A percentile compares a stretch with the other conserved stretches of the same genome.
Conservation (phyloP, 2,797 vertebrate genomes). For the Cynopterus sphinx region DNA sequence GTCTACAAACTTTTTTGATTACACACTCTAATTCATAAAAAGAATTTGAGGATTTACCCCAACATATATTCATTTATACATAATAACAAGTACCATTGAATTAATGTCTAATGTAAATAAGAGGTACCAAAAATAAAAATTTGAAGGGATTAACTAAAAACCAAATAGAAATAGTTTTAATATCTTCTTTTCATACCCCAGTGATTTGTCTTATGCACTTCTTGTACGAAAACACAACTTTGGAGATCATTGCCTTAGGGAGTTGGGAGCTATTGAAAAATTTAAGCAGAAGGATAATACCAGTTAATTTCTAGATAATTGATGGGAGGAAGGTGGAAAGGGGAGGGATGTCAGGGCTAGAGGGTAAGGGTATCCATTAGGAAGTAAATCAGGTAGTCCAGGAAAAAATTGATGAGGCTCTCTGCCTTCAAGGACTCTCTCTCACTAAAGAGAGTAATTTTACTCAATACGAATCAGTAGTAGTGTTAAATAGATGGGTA, state of each 20-base stretch:
- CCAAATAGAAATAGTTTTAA: constrained; percentile 3
- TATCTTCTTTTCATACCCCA: constrained; percentile 21
- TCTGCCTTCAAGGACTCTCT: background rate
- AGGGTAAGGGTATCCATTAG: background rate
- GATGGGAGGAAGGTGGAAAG: background rate
- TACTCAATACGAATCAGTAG: background rate
- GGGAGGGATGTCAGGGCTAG: background rate
- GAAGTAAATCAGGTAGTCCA: background rate
- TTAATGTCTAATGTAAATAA: background rate
- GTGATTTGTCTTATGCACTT: background rate
- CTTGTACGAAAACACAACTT: background rate
- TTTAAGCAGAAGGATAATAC: background rate
- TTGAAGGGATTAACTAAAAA: constrained; percentile 29
- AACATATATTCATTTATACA: background rate
- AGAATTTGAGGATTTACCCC: background rate
- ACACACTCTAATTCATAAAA: background rate
- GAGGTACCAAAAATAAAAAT: constrained; percentile 22
- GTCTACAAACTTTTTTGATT: background rate
- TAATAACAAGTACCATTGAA: background rate
- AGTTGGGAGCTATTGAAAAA: background rate
- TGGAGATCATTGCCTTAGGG: background rate
- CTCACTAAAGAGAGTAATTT: background rate
- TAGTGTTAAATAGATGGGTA: background rate
- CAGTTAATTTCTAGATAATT: background rate
- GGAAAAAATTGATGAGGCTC: background rate